phyloP scores from a whole-genome alignment of 2,888 invertebrate species.

The Eupithecia subumbrata region DNA sequence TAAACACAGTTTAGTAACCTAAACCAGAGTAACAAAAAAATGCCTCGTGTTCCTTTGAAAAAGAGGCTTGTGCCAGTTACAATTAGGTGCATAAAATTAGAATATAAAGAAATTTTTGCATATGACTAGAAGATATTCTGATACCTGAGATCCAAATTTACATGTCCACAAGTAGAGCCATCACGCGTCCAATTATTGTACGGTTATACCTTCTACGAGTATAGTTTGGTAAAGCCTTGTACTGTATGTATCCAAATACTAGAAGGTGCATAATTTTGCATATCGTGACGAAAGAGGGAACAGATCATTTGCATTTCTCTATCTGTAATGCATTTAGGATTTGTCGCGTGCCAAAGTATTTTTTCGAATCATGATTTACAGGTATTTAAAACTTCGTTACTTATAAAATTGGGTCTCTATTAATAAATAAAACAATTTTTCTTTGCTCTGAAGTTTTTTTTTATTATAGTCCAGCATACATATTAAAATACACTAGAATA shows the following conservation, averaged over 20 bases:
- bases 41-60: constrained; percentile 15
- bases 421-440: too few relatives aligned
- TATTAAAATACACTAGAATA: too few relatives aligned
- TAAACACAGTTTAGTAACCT: constrained; percentile 3
- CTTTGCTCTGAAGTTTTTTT: too few relatives aligned
- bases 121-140: constrained; percentile 13
- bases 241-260: constrained; percentile 5
- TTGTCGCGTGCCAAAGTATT: not conserved
- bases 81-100: constrained; percentile 20
- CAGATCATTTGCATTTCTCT: constrained; percentile 13
- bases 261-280: constrained; percentile 27
- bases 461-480: too few relatives aligned
- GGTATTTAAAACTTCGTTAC: too few relatives aligned
- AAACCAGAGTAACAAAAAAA: not conserved
- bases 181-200: constrained; percentile 22
- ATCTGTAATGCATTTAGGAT: not conserved
- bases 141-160: constrained; percentile 21
- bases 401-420: too few relatives aligned
- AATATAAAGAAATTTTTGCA: constrained; percentile 1
- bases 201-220: not conserved
- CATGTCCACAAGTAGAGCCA: constrained; percentile 19
- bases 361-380: not conserved
- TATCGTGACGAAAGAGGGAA: constrained; percentile 7
- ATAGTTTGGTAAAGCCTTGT: constrained; percentile 17
- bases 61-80: constrained; percentile 4